Base-by-base conservation (phyloP, 2,797 vertebrate genomes). In the Rhinoraja longicauda region DNA sequence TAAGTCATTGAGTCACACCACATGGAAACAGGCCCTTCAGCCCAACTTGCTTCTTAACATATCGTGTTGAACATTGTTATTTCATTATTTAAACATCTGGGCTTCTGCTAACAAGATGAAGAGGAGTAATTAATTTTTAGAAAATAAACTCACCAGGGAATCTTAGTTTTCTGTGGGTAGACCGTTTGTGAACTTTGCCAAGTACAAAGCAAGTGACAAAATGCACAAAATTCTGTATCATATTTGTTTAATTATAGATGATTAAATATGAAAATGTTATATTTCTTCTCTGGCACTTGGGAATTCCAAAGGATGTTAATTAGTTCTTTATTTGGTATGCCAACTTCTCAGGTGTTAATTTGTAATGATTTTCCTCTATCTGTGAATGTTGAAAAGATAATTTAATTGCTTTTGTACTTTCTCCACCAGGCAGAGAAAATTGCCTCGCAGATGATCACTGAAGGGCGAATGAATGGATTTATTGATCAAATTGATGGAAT, bases 361-460 rank as follows among this genome's bases (percentile, higher is more conserved):
- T 19, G 10, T 29, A 86, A 29, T 29, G 7, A n/a, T 19, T 64
- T 13, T 64, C n/a, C 15, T n/a, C 67, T 36, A 36, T 70, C n/a
- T 32, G 86, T 36, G 64, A 90, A 59, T 19, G 5, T 86, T 64
- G 59, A 64, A 62, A 17, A 19, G n/a, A 19, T 19, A 32, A 64
- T 19, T 72, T 91, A 45, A 73, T 45, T 53, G 67, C 10, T 75
- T 73, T 26, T 92, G 36, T 73, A 53, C 59, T 57, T 45, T 72
- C 10, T 73, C 70, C 36, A 92, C 67, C 57, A 99, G 99, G 99
- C 99, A 88, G 99, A 99, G 95, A 99, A 99, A 95, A 99, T 99
- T 0, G 99, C 99, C 29, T 99, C 99, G 36, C 99, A 99, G 95
- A 99, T 99, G 99, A 99, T 99, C 96, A 99, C 99, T 0, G 99